These are phyloP conservation scores for Rhagoletis pomonella DNA, from an alignment of 1,140 invertebrate genomes.

Conservation along the genomic window DNA sequence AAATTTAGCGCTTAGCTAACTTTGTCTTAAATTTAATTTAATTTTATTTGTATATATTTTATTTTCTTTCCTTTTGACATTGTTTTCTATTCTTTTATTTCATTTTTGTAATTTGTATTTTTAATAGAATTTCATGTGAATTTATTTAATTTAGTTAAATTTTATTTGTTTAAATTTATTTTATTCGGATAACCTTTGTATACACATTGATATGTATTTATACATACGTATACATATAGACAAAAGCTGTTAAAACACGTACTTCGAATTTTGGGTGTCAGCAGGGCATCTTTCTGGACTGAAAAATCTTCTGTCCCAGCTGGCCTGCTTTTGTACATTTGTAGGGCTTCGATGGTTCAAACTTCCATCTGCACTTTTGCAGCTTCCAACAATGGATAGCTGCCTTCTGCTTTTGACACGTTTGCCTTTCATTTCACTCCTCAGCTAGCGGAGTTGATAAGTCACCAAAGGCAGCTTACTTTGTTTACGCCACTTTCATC, in stretches of 20 bases:
- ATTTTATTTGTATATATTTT: no score
- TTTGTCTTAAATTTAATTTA: no score
- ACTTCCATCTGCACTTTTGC: not conserved
- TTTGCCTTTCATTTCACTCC: not conserved
- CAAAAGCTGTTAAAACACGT: slow-evolving; percentile 31
- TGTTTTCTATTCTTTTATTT: no score
- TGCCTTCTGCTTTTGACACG: slow-evolving; percentile 7
- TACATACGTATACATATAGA: not conserved
- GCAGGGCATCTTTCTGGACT: not conserved
- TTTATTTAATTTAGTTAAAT: no score
- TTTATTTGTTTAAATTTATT: no score
- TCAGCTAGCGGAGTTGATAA: not conserved
- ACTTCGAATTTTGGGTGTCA: not conserved
- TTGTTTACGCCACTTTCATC: not conserved
- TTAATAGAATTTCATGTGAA: no score
- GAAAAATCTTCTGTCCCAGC: not conserved
- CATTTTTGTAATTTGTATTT: no score
- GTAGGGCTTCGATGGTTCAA: not conserved
- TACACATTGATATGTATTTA: not conserved
- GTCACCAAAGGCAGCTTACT: not conserved
- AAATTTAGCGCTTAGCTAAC: no score
- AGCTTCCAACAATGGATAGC: not conserved
- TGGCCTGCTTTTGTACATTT: not conserved
- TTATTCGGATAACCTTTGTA: not conserved
- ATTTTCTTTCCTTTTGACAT: no score